Evolutionary conservation across 1,140 invertebrate genomes (phyloP), one percentile per base, ranked within the genome.

Genomic region (Lordiphosa mommai): DNA sequence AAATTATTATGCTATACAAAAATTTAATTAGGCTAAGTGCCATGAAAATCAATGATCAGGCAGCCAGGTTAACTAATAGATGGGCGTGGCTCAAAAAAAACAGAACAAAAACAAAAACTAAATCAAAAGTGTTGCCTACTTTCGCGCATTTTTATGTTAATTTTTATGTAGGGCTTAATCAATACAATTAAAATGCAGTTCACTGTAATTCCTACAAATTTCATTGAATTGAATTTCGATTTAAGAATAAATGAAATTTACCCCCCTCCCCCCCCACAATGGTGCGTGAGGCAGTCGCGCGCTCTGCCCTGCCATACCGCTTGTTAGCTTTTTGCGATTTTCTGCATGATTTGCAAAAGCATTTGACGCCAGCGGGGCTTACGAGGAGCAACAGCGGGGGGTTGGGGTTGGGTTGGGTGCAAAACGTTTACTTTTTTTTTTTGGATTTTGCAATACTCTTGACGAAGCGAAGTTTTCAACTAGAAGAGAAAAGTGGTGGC

Each of bases 21-120:
- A 80, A 82, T 74, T 82, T 80, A 82, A 80, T 80, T 80, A 80
- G 72, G 32, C 71, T 82, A 67, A 80, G 74, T 82, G 74, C 70
- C 55, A 34, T 38, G 51, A 44, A 68, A 82, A 66, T 82, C 70
- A 80, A 80, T 70, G 49, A 61, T 32, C 10, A 32, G 30, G 9
- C 6, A 55, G 55, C 27, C 55, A 13, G 61, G 51, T 12, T 33
- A 32, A 8, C 1, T 37, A 13, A 3, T 13, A 6, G 8, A 7
- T 1, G 12, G 33, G 5, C 5, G 34, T 14, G 12, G 10, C n/a
- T n/a, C n/a, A n/a, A n/a, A n/a, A n/a, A n/a, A n/a, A n/a, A n/a
- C n/a, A n/a, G n/a, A n/a, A n/a, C n/a, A n/a, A n/a, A n/a, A n/a
- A n/a, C n/a, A n/a, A n/a, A n/a, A n/a, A n/a, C n/a, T 13, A 36